Base-by-base conservation (phyloP, 2,888 invertebrate species). In the Phyllotreta cruciferae region DNA sequence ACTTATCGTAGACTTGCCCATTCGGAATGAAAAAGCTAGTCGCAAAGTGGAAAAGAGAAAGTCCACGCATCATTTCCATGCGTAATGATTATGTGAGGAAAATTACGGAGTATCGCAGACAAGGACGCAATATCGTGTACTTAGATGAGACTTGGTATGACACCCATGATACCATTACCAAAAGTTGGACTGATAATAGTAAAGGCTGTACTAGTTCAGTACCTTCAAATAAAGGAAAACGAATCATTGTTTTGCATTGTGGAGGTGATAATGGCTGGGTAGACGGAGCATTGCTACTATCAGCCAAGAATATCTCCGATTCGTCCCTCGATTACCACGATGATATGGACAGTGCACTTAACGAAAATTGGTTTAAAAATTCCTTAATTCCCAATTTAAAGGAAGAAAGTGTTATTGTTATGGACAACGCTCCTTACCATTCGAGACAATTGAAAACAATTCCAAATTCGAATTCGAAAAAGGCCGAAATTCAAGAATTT, bases 401-500 rank as follows among this genome's bases (percentile, higher is more conserved):
- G 49, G 54, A 60, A 7, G 67, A 67, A 38, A 44, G 60, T 3
- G 62, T 71, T 8, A 64, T 70, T 36, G 62, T 71, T 34, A 13
- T 69, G 57, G 66, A 71, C 45, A 71, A 68, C 38, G 69, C 70
- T 0, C 55, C 68, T n/a, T 55, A 41, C 5, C 41, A 72, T 53
- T 56, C 50, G n/a, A 54, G 60, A 39, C 54, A 55, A 41, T 11
- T 62, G 2, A 65, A 70, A 44, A 68, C 57, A 62, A 37, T 57
- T 13, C 69, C 70, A 24, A 70, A 49, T 10, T 44, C 44, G 0
- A 8, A 52, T 37, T 56, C 58, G 35, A 66, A 38, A 10, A 69
- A 71, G 41, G 39, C 45, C 47, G 68, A 71, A 52, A 69, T 70
- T 45, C 67, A 67, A 58, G n/a, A 63, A 14, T 73, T 44, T 11